Conservation (phyloP, 2,888 invertebrate species). For the Nomada flava region DNA sequence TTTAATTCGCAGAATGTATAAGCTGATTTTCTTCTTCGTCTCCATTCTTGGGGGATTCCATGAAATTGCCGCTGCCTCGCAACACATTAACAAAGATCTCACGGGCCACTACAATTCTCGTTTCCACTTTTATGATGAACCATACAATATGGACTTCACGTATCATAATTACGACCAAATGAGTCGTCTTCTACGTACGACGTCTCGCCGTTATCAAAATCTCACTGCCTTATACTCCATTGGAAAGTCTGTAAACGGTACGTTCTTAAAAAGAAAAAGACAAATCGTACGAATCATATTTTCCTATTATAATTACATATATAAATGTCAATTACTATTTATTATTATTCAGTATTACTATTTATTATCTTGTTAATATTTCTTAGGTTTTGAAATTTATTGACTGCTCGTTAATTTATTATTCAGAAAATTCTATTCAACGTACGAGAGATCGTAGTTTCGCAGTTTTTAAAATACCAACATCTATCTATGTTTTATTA, state of each 20-base stretch:
- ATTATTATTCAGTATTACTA: too few relatives aligned
- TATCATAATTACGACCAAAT: constrained; percentile 95
- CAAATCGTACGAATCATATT: neutral
- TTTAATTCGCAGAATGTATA: constrained; percentile 62
- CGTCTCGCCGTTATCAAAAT: constrained; percentile 92
- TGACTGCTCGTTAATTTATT: too few relatives aligned
- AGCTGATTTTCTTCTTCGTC: constrained; percentile 62
- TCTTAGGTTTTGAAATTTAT: too few relatives aligned
- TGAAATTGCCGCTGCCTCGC: constrained; percentile 62
- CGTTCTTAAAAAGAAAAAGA: constrained; percentile 40
- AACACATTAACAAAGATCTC: constrained; percentile 71
- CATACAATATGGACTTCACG: constrained; percentile 88
- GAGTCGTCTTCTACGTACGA: constrained; percentile 92
- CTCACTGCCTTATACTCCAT: constrained; percentile 96
- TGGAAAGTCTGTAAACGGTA: constrained; percentile 96
- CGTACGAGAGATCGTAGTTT: too few relatives aligned
- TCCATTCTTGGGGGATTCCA: constrained; percentile 62
- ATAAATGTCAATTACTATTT: neutral
- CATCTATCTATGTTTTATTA: too few relatives aligned
- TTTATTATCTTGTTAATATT: too few relatives aligned
- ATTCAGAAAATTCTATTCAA: too few relatives aligned
- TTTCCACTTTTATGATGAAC: constrained; percentile 79
- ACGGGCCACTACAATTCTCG: constrained; percentile 77
- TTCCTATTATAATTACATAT: neutral
- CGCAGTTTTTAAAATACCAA: too few relatives aligned